Base-by-base conservation (phyloP, 2,888 invertebrate species). In the Parochlus steinenii region DNA sequence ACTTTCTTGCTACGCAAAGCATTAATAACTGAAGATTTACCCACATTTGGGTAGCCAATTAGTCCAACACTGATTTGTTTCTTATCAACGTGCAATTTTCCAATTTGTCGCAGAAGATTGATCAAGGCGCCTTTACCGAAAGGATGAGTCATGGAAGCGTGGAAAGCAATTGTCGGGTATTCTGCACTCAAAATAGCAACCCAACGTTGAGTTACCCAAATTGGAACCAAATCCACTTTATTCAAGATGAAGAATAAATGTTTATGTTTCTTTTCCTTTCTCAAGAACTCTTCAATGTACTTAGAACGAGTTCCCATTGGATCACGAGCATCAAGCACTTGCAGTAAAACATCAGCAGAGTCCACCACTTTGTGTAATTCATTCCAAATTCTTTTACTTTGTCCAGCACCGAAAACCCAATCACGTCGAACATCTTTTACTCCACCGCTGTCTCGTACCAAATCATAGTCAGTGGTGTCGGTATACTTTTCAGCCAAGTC, bases 41-140 rank as follows among this genome's bases (percentile, higher is more conserved):
- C 98, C 4, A 89, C 89, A 64, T 99, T 99, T 3, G 98, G 98
- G 56, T 97, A 99, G 0, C 98, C 98, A 53, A 99, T 92, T 45
- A 99, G 82, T 2, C 98, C 98, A 31, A 99, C 90, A 54, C 92
- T 93, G 40, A 99, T 99, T 64, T 98, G 97, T 51, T 93, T 93
- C 53, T 92, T 92, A 53, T 98, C 97, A 39, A 78, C 65, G 51
- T 98, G 98, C 10, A 98, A 63, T 59, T 93, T 93, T 2, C 74
- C 83, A 62, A 99, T 86, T 55, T 99, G 98, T 15, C 98, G 69
- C 26, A 99, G 63, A 20, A 99, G 64, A 61, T 92, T 93, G 37
- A 99, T 97, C 5, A 99, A 65, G 1, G 95, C 86, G 11, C 95
- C 95, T 65, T 98, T 98, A 33, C 71, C 98, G 61, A 98, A 99